These are phyloP conservation scores for Neoascia interrupta DNA, from an alignment of 2,888 invertebrate genomes.

Conservation along the genomic window DNA sequence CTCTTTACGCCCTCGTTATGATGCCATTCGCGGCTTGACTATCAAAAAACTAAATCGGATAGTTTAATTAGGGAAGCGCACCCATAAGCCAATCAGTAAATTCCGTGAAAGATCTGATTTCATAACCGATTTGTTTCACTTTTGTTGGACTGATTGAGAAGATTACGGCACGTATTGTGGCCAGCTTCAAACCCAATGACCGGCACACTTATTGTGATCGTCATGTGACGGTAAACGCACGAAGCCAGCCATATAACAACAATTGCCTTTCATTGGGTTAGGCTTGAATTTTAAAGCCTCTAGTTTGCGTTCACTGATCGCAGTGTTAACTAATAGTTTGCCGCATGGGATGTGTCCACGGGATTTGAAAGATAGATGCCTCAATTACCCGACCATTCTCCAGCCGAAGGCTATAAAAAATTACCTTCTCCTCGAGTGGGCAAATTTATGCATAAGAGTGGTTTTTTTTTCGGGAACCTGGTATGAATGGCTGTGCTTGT, in stretches of 20 bases:
- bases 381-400: conserved; percentile 61
- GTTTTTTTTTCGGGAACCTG: conserved; percentile 18
- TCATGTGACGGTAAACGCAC: conserved; percentile 12
- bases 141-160: conserved; percentile 40
- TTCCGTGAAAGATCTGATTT: conserved; percentile 33
- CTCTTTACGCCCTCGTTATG: not conserved
- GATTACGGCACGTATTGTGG: conserved; percentile 39
- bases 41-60: conserved; percentile 12
- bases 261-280: conserved; percentile 9
- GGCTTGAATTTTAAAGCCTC: too few species aligned
- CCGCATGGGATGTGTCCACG: conserved; percentile 34
- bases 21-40: conserved; percentile 5
- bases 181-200: conserved; percentile 9
- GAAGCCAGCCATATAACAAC: not conserved
- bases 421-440: conserved; percentile 49
- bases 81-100: conserved; percentile 5
- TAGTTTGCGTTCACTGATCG: conserved; percentile 23
- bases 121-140: conserved; percentile 57
- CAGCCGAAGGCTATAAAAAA: conserved; percentile 40
- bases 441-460: conserved; percentile 49
- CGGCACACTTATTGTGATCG: conserved; percentile 2
- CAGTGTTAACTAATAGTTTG: conserved; percentile 46
- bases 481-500: conserved; percentile 14
- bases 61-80: conserved; percentile 3
- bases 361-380: conserved; percentile 40